Conservation (phyloP, 2,797 vertebrate species). For the Phalloptychus januarius region DNA sequence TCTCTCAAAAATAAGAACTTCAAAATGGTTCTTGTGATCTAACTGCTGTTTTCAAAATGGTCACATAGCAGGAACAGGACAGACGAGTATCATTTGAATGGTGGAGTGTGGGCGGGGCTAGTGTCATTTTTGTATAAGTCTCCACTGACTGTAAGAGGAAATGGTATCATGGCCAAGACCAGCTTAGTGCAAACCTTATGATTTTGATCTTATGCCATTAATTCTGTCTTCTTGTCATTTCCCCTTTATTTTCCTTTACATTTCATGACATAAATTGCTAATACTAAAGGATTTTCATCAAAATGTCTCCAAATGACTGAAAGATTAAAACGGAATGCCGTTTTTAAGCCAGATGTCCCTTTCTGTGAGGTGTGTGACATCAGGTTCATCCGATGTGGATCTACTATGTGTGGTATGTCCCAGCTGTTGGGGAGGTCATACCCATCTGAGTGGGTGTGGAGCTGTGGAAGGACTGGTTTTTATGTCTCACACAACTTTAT, state of each 20-base stretch:
- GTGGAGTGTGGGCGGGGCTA: not conserved
- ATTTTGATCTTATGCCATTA: not conserved
- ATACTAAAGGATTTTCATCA: not conserved
- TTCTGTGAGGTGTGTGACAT: conserved; percentile 20
- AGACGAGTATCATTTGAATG: not conserved
- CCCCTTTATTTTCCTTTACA: not conserved
- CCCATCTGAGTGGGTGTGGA: conserved; percentile 44
- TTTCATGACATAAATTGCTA: not conserved
- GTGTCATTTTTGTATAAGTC: not conserved
- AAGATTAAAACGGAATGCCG: not conserved
- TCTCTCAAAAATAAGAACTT: not conserved
- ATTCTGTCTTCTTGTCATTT: not conserved
- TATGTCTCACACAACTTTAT: conserved; percentile 35
- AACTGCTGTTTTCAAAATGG: not conserved
- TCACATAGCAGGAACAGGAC: not conserved
- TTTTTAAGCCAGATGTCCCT: not conserved
- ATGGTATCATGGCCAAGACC: not conserved
- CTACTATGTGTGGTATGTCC: conserved; percentile 49
- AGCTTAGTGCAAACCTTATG: not conserved
- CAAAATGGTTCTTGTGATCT: not conserved
- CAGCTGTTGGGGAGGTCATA: conserved; percentile 8
- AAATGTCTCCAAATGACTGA: not conserved
- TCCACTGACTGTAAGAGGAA: not conserved
- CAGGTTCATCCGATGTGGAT: conserved; percentile 12
- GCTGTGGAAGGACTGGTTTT: conserved; percentile 47